phyloP scores from a whole-genome alignment of 2,797 vertebrate genomes.

The Sebastes iracundus region DNA sequence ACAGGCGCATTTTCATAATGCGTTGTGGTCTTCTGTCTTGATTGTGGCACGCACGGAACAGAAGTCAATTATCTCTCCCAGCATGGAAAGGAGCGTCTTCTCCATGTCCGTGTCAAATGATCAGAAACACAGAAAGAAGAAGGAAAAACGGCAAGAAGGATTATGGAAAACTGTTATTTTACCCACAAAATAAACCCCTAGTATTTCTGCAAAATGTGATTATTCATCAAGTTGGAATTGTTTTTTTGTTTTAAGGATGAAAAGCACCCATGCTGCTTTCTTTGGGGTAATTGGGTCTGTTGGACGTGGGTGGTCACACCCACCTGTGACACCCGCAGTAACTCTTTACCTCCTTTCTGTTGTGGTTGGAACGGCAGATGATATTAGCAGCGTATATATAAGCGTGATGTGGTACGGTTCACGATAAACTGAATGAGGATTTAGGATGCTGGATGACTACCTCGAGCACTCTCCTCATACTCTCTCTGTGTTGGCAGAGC shows the following conservation, averaged over 20 bases:
- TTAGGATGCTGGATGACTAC: constrained; percentile 11
- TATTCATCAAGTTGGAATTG: constrained; percentile 35
- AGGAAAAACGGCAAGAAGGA: neutral
- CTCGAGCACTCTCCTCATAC: constrained; percentile 14
- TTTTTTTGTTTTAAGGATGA: constrained; percentile 22
- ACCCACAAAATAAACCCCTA: constrained; percentile 15
- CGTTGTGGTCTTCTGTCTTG: constrained; percentile 76
- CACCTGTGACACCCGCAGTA: constrained; percentile 20
- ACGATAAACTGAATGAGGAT: constrained; percentile 1
- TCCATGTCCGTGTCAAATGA: constrained; percentile 49
- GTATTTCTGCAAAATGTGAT: constrained; percentile 36
- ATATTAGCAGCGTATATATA: neutral
- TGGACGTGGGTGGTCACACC: constrained; percentile 31
- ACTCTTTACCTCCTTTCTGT: constrained; percentile 17
- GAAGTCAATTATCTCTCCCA: constrained; percentile 72
- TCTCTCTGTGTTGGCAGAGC: constrained; percentile 46
- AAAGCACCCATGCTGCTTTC: constrained; percentile 14
- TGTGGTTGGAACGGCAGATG: neutral
- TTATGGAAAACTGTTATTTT: constrained; percentile 38
- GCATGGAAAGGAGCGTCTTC: constrained; percentile 65
- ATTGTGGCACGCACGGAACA: constrained; percentile 80
- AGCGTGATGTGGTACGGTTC: neutral
- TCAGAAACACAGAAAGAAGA: constrained; percentile 39
- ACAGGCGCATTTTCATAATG: constrained; percentile 80
- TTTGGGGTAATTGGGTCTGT: constrained; percentile 12